phyloP scores from a whole-genome alignment of 1,140 invertebrate genomes.

The Thereuonema tuberculata region DNA sequence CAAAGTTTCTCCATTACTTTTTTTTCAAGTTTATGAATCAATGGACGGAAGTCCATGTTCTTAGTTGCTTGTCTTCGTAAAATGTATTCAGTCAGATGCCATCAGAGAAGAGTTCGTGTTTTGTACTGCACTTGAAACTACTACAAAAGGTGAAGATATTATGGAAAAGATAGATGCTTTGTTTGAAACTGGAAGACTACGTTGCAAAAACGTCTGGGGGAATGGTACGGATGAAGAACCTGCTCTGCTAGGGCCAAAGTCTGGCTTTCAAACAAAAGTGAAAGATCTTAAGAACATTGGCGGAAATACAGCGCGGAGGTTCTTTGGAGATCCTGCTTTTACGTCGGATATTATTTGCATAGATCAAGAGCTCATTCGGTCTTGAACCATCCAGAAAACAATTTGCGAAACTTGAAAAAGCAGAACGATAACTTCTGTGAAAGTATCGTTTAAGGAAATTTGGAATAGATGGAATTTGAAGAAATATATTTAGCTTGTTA shows the following conservation, averaged over 20 bases:
- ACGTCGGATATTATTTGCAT: too few species aligned
- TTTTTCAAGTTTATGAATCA: constrained; percentile 10
- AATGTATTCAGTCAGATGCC: constrained; percentile 13
- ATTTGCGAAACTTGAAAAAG: too few species aligned
- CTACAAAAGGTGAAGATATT: neutral
- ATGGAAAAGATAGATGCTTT: neutral
- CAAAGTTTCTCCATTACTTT: constrained; percentile 13
- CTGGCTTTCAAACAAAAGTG: constrained; percentile 14
- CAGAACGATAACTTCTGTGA: too few species aligned
- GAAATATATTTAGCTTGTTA: too few species aligned
- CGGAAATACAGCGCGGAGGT: too few species aligned
- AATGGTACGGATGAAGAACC: neutral
- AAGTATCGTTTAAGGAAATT: too few species aligned
- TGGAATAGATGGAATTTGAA: too few species aligned
- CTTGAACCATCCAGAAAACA: too few species aligned
- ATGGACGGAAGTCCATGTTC: neutral
- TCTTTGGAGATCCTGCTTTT: too few species aligned
- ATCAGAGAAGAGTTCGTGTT: constrained; percentile 2
- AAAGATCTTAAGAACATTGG: too few species aligned
- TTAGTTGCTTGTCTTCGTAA: constrained; percentile 4
- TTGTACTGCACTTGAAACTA: neutral
- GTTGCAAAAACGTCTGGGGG: neutral
- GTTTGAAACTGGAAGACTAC: neutral
- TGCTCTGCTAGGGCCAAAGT: neutral
- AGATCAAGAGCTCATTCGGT: too few species aligned